A percentile compares a stretch with the other conserved stretches of the same genome.
phyloP scores from a whole-genome alignment of 2,888 invertebrate species.

The Sarcophaga carnaria region DNA sequence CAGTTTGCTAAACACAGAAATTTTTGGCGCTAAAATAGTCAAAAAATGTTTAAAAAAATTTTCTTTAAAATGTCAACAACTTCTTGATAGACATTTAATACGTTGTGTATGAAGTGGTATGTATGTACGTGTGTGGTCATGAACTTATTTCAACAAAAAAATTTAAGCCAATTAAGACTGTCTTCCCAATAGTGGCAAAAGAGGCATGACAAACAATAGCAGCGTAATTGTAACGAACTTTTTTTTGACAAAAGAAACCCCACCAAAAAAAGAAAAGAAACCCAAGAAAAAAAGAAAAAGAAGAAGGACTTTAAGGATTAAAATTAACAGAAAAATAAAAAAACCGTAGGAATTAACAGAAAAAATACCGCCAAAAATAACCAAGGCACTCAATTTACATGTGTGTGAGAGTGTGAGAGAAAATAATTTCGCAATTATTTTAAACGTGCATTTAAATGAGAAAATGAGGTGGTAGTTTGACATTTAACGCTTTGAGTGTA shows the following conservation, averaged over 20 bases:
- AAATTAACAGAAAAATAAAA: slow-evolving; percentile 14
- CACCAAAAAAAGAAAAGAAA: slow-evolving; percentile 71
- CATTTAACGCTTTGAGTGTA: slow-evolving; percentile 63
- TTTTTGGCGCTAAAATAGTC: neutral
- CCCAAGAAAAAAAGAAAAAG: slow-evolving; percentile 44
- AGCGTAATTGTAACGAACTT: slow-evolving; percentile 64
- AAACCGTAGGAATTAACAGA: neutral
- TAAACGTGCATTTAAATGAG: neutral
- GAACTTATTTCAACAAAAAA: slow-evolving; percentile 74
- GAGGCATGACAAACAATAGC: slow-evolving; percentile 39
- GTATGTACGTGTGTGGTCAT: slow-evolving; percentile 63
- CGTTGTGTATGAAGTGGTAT: neutral
- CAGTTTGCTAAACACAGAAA: too few relatives aligned
- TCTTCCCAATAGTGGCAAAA: slow-evolving; percentile 30
- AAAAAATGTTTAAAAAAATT: neutral
- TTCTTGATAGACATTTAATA: neutral
- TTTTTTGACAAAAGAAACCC: slow-evolving; percentile 72
- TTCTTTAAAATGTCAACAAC: neutral
- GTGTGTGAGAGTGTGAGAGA: slow-evolving; percentile 39
- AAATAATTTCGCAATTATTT: slow-evolving; percentile 60
- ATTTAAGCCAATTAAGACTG: slow-evolving; percentile 75
- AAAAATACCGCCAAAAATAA: neutral
- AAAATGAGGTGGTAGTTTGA: slow-evolving; percentile 68
- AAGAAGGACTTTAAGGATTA: slow-evolving; percentile 60
- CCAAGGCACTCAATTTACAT: slow-evolving; percentile 58